Evolutionary conservation across 2,113 vertebrate genomes (phyloP), one percentile per base, ranked within the genome.

Genomic region (Neomonachus schauinslandi): DNA sequence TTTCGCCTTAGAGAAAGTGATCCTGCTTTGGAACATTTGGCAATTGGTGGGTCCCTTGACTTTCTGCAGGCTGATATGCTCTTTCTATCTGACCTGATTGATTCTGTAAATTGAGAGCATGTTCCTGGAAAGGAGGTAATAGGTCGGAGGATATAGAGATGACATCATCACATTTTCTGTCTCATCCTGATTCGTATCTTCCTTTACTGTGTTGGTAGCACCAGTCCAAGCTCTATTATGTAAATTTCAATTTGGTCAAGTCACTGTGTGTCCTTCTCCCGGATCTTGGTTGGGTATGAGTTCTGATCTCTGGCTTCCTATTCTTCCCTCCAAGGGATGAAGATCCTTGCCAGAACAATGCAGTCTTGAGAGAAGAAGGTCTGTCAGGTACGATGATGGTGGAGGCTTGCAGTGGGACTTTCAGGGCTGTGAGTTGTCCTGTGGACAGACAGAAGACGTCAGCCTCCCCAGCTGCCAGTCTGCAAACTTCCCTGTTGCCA

Each of bases 121-220:
- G 8, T 72, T 79, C 33, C 28, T 84, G 69, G 65, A 39, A 82
- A 36, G 42, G 21, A 46, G 18, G 16, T 55, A 26, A 12, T 0
- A 11, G 69, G 18, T 57, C 3, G 28, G 24, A 63, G 33, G 36
- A 19, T 74, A 3, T 51, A 26, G 49, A 42, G 39, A 31, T 55
- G 94, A 51, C 57, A 67, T 2, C 0, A 61, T 14, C 7, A 7
- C 4, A 1, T 36, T 65, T 63, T 81, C 28, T 33, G 1, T 24
- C 2, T 24, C 9, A 0, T 53, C 71, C 31, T 16, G 65, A 76
- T 53, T 89, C 33, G 67, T 61, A 0, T 76, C 55, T 51, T 28
- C 8, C 33, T 63, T 59, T 19, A 2, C 53, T 51, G 7, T 46
- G n/a, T 39, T 59, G 19, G 18, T 0, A 46, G 46, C 2, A 0